Evolutionary conservation across 2,797 vertebrate species (phyloP).

Genomic region (Onychomys leucogaster): DNA sequence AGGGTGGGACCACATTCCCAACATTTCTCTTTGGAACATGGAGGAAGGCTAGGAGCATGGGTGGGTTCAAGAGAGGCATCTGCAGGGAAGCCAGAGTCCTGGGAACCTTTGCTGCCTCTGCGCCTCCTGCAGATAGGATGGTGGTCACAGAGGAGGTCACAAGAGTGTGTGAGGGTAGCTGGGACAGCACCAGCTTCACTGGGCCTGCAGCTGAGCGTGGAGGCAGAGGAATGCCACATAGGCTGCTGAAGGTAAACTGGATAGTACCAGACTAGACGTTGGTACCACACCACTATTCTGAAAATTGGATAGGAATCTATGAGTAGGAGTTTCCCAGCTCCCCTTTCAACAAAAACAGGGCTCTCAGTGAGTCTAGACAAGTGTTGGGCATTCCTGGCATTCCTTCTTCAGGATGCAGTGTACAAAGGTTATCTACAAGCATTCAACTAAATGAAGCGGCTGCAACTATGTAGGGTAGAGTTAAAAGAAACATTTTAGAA

Average conservation of each 20-base stretch:
- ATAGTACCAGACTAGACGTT: neutral
- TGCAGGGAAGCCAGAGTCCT: neutral
- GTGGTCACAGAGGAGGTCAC: neutral
- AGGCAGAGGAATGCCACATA: neutral
- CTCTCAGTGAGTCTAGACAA: neutral
- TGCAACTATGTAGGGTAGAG: neutral
- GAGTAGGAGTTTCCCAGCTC: neutral
- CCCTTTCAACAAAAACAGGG: neutral
- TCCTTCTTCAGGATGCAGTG: neutral
- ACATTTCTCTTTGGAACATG: neutral
- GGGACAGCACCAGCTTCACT: neutral
- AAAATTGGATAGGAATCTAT: neutral
- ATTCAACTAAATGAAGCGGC: neutral
- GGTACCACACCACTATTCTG: neutral
- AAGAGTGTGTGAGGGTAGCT: too few species aligned
- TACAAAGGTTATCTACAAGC: neutral
- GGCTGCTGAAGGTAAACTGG: too few species aligned
- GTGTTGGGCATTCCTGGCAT: neutral
- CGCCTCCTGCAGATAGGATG: rapidly evolving
- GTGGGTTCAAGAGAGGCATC: neutral
- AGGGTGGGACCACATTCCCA: too few species aligned
- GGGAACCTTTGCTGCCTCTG: neutral
- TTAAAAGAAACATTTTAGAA: slow-evolving; percentile 7
- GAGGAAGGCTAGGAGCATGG: neutral
- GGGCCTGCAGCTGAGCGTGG: neutral